Conservation (phyloP, 2,888 invertebrate species). For the Linnaemya vulpina region DNA sequence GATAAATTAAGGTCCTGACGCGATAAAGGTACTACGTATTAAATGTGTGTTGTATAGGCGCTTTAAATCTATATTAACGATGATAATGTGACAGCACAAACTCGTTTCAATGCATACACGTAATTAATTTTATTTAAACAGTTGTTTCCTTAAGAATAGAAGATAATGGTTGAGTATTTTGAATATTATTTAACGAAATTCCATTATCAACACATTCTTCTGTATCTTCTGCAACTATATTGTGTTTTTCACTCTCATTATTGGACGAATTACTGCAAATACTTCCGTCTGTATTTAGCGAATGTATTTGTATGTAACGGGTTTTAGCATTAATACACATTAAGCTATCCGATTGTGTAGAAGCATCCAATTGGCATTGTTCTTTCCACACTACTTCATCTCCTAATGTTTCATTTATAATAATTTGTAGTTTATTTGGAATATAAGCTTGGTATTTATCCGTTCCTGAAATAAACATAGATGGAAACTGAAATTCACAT, state of each 20-base stretch:
- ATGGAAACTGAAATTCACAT: background rate
- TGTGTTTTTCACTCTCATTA: slow-evolving; percentile 7
- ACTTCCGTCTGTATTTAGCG: slow-evolving; percentile 36
- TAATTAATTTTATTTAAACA: slow-evolving; percentile 57
- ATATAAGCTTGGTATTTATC: slow-evolving; percentile 71
- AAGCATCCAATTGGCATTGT: slow-evolving; percentile 76
- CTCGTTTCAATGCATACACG: background rate
- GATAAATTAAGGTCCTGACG: background rate
- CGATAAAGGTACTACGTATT: slow-evolving; percentile 30
- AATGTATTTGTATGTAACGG: slow-evolving; percentile 75
- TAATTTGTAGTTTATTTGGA: slow-evolving; percentile 75
- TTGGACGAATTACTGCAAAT: slow-evolving; percentile 42
- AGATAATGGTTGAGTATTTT: slow-evolving; percentile 33
- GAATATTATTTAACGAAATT: slow-evolving; percentile 34
- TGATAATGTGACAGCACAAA: background rate
- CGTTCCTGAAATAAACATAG: slow-evolving; percentile 72
- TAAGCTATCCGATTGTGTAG: slow-evolving; percentile 52
- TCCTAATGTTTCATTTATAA: slow-evolving; percentile 76
- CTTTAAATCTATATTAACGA: slow-evolving; percentile 1
- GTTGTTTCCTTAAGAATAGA: slow-evolving; percentile 73
- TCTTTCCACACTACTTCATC: slow-evolving; percentile 79
- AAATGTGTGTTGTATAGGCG: background rate
- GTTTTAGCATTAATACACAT: slow-evolving; percentile 70
- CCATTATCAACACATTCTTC: slow-evolving; percentile 40
- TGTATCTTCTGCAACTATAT: background rate